These are phyloP conservation scores for Paedocypris micromegethes DNA, from an alignment of 2,797 vertebrate genomes.

Conservation along the genomic window DNA sequence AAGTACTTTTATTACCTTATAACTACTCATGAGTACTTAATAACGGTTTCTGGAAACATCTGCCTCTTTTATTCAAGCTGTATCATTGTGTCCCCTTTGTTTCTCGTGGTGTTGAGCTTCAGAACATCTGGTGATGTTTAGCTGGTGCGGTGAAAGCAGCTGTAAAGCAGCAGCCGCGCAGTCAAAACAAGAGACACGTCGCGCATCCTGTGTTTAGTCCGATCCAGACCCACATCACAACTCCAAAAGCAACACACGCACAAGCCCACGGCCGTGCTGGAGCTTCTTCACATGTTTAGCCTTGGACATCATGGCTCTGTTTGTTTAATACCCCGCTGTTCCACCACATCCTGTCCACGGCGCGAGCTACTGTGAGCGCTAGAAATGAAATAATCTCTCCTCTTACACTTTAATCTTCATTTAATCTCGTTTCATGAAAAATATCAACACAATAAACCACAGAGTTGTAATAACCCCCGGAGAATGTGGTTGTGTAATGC, in stretches of 20 bases:
- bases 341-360: constrained; percentile 4
- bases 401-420: background rate
- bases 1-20: too few relatives aligned
- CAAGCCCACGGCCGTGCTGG: too few relatives aligned
- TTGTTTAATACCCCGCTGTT: constrained; percentile 5
- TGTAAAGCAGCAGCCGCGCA: constrained; percentile 18
- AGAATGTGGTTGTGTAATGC: constrained; percentile 11
- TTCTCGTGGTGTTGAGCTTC: background rate
- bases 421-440: too few relatives aligned
- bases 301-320: background rate
- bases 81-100: background rate
- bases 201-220: background rate
- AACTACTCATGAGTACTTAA: too few relatives aligned
- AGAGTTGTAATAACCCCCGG: background rate
- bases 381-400: background rate
- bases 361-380: background rate
- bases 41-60: too few relatives aligned
- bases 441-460: background rate
- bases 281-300: background rate
- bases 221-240: background rate
- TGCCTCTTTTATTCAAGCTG: too few relatives aligned
- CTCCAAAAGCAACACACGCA: too few relatives aligned
- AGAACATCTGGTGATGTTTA: constrained; percentile 25
- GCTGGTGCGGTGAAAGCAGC: constrained; percentile 21
- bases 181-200: constrained; percentile 15